Evolutionary conservation across 2,888 invertebrate species (phyloP), one percentile per base, ranked within the genome.

Genomic region (Lottia gigantea): DNA sequence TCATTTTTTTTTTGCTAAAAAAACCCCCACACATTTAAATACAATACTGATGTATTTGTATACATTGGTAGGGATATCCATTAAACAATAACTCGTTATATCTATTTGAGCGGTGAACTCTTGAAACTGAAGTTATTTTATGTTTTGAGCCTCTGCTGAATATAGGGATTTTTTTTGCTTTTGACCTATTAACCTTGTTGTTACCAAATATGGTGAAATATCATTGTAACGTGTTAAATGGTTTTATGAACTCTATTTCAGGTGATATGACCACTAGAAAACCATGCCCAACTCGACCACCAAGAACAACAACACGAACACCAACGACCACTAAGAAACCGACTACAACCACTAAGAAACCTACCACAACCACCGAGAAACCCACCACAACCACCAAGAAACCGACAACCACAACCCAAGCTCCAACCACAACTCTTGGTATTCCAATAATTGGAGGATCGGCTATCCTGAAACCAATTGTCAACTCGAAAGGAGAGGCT

Each of bases 371-470:
- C 12, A 64, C 72, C 46, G 74, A 78, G 15, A 70, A 68, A 26
- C 67, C 73, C 15, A 66, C 77, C 2, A 70, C 76, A 31, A 66
- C 76, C 0, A 70, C 77, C 3, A 66, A 74, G 1, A 69, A 62
- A 16, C 71, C 71, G 16, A 70, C 76, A 6, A 73, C 75, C 3
- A 71, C 76, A 4, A 62, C 73, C 15, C 64, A 76, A 12, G 71
- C 71, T 3, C 73, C 75, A 25, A 64, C 75, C 0, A 40, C 75
- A 55, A 73, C 78, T 12, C 62, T 71, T 19, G 73, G 69, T 4
- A 68, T 75, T 15, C 78, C 78, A 14, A 70, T 76, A 25, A 78
- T 76, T 40, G 65, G 62, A n/a, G 70, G 70, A 26, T 74, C 49
- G 19, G 76, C 77, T 12, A 74, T 68, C 14, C 62, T 64, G 49